Base-by-base conservation (phyloP, 2,888 invertebrate genomes). In the Eupeodes luniger region DNA sequence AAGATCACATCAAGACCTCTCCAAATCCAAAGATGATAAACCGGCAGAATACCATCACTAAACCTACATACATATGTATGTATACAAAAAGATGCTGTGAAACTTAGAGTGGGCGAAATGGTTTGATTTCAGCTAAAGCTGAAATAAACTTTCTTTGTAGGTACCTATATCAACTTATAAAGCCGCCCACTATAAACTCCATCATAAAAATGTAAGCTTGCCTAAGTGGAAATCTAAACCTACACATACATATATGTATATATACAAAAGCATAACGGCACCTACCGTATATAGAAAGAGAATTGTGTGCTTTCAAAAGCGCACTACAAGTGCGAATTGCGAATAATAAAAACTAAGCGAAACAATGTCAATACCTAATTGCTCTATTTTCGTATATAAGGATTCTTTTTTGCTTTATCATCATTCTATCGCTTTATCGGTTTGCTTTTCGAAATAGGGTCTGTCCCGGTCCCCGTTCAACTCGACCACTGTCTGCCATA, bases 361-460 rank as follows among this genome's bases (percentile, higher is more conserved):
- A 88, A 88, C 64, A 64, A 81, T 88, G 88, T 81, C 85, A 88
- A 85, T 85, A 88, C 81, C 85, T 88, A 88, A 88, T 88, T 88
- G 81, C 74, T 85, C 88, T 85, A 88, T 85, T 88, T 81, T 88
- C 75, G 34, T 85, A 88, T 85, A 88, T 88, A 88, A 85, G 85
- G 88, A 88, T 88, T 88, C 85, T 51, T 67, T 83, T 80, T 51
- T 57, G 47, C 36, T 44, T 69, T 51, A 47, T 51, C 14, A 51
- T 64, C 16, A n/a, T 49, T 53, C n/a, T 53, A 5, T 16, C 16
- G 16, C 9, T 57, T 5, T 4, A 7, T 40, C 40, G 40, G 6
- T 40, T 40, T 1, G 40, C 9, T 40, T 5, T 40, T 5, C 40
- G 0, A 0, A 27, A 27, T 27, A 27, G 27, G 27, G 27, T 27